Percentiles rank a stretch among this genome's conserved stretches.
These are phyloP conservation scores for Parasteatoda lunata DNA, from an alignment of 2,888 invertebrate genomes.

Conservation along the genomic window DNA sequence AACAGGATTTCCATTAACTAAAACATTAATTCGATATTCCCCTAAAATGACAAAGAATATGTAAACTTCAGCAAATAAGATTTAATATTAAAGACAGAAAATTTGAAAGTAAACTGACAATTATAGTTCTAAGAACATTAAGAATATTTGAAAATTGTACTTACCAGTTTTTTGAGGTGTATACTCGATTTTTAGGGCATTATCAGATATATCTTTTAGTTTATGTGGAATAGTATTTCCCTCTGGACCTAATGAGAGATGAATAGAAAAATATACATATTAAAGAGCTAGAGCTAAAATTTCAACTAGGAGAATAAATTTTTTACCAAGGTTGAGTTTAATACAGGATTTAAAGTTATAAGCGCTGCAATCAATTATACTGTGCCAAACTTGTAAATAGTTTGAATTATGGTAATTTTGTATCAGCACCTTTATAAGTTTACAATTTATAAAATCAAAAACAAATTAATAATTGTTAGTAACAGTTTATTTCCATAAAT, in stretches of 20 bases:
- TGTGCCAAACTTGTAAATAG: too few relatives aligned
- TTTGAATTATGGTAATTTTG: too few relatives aligned
- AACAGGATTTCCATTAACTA: conserved; percentile 83
- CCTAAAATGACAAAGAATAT: conserved; percentile 77
- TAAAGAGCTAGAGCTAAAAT: background rate
- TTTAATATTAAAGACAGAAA: background rate
- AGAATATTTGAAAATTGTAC: conserved; percentile 13
- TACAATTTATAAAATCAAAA: too few relatives aligned
- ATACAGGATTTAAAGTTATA: too few relatives aligned
- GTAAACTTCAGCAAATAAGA: too few relatives aligned
- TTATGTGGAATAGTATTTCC: conserved; percentile 92
- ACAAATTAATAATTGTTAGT: too few relatives aligned
- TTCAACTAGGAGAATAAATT: too few relatives aligned
- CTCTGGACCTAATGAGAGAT: conserved; percentile 84
- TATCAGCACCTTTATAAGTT: too few relatives aligned
- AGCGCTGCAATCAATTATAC: too few relatives aligned
- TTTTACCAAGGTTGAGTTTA: too few relatives aligned
- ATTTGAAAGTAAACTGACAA: background rate
- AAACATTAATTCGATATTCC: conserved; percentile 91
- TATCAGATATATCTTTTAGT: conserved; percentile 87
- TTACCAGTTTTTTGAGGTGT: conserved; percentile 86
- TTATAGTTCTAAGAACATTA: background rate
- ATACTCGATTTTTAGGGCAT: conserved; percentile 91
- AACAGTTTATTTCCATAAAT: too few relatives aligned
- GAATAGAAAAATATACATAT: background rate